These are phyloP conservation scores for Amblyjoppa fuscipennis DNA, from an alignment of 2,888 invertebrate species.

Conservation along the genomic window DNA sequence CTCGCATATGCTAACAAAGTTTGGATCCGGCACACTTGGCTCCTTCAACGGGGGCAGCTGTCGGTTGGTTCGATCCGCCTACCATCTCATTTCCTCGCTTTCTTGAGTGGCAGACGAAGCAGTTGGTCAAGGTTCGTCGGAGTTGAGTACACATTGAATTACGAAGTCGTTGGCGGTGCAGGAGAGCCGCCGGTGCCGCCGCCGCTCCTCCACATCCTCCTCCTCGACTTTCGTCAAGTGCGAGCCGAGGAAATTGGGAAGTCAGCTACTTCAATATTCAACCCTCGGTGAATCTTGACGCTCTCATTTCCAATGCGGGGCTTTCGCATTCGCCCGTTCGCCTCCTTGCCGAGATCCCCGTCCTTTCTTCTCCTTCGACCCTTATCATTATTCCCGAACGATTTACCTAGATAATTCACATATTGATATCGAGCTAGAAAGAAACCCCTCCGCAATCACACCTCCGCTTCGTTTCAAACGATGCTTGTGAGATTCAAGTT, in stretches of 20 bases:
- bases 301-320: slow-evolving; percentile 57
- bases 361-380: slow-evolving; percentile 22
- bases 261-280: slow-evolving; percentile 68
- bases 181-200: slow-evolving; percentile 23
- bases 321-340: background rate
- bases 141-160: slow-evolving; percentile 66
- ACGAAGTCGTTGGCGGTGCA: slow-evolving; percentile 49
- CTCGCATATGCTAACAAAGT: slow-evolving; percentile 32
- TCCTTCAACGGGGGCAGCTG: slow-evolving; percentile 40
- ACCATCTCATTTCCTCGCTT: slow-evolving; percentile 50
- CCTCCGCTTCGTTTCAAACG: background rate
- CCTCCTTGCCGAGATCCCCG: background rate
- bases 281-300: slow-evolving; percentile 61
- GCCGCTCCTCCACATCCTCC: slow-evolving; percentile 13
- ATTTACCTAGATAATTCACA: slow-evolving; percentile 59
- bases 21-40: slow-evolving; percentile 44
- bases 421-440: slow-evolving; percentile 31
- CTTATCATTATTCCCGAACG: slow-evolving; percentile 52
- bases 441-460: slow-evolving; percentile 13
- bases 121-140: slow-evolving; percentile 68
- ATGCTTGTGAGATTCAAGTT: slow-evolving; percentile 5
- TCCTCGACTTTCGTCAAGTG: slow-evolving; percentile 54
- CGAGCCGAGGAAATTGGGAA: slow-evolving; percentile 59
- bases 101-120: slow-evolving; percentile 55
- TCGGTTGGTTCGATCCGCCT: slow-evolving; percentile 36